phyloP scores from a whole-genome alignment of 2,888 invertebrate genomes.

The Automeris io region DNA sequence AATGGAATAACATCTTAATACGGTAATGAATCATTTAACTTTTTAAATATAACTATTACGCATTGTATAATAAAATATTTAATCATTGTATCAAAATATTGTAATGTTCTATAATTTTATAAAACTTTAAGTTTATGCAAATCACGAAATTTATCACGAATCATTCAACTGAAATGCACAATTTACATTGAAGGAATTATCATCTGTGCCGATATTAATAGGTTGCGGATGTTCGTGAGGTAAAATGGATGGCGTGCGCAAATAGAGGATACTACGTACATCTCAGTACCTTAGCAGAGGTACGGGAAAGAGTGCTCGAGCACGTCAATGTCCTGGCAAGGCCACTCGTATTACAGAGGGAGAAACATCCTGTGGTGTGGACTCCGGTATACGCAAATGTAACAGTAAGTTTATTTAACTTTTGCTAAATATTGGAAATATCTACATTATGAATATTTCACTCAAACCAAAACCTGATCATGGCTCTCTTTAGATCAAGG shows the following conservation, averaged over 20 bases:
- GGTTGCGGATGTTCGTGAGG: conserved; percentile 93
- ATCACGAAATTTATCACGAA: neutral
- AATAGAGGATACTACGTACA: conserved; percentile 98
- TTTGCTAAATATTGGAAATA: conserved; percentile 9
- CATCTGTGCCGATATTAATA: conserved; percentile 16
- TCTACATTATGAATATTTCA: too few species aligned
- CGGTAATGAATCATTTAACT: too few species aligned
- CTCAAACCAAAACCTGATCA: too few species aligned
- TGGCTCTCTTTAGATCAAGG: too few species aligned
- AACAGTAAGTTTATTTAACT: conserved; percentile 75
- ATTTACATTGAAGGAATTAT: neutral
- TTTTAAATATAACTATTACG: too few species aligned
- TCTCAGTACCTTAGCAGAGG: conserved; percentile 97
- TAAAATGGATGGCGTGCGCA: conserved; percentile 99
- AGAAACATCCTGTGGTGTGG: conserved; percentile 95
- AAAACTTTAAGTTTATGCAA: neutral
- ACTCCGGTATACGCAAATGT: conserved; percentile 97
- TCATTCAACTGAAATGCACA: neutral
- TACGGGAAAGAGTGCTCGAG: conserved; percentile 96
- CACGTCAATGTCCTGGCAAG: conserved; percentile 98
- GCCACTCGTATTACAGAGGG: conserved; percentile 91
- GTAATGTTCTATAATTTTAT: too few species aligned
- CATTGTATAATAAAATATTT: too few species aligned
- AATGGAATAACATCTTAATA: too few species aligned
- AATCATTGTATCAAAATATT: too few species aligned